These are phyloP conservation scores for Hystrix cristata DNA, from an alignment of 2,113 vertebrate species.

Conservation along the genomic window DNA sequence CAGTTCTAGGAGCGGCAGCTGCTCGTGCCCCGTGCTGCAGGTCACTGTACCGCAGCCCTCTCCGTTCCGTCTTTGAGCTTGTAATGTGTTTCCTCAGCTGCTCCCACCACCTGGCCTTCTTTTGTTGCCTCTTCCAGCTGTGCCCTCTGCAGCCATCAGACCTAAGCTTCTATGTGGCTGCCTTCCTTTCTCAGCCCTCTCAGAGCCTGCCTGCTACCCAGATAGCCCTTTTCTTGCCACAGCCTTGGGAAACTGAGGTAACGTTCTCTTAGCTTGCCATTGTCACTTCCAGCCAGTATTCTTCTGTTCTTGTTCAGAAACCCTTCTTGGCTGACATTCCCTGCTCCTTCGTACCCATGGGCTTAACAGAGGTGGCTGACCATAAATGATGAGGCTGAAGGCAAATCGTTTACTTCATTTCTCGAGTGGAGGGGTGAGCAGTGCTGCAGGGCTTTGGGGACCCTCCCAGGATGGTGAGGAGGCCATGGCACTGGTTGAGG, in stretches of 20 bases:
- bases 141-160: not conserved
- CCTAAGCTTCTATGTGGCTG: not conserved
- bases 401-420: not conserved
- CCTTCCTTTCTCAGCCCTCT: not conserved
- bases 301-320: not conserved
- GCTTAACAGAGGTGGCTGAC: not conserved
- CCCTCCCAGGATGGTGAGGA: not conserved
- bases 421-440: not conserved
- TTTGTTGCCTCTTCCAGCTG: too few species aligned
- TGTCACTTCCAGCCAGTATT: not conserved
- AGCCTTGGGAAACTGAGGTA: not conserved
- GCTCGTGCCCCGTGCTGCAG: not conserved
- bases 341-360: not conserved
- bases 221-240: not conserved
- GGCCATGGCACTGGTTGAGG: not conserved
- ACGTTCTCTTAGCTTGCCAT: not conserved
- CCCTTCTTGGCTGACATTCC: not conserved
- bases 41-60: not conserved
- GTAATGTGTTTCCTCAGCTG: not conserved
- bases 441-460: not conserved
- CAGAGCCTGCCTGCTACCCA: not conserved
- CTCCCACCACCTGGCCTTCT: not conserved
- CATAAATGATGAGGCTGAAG: not conserved
- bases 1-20: not conserved
- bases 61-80: not conserved